phyloP scores from a whole-genome alignment of 2,113 vertebrate species.

The Daubentonia madagascariensis region DNA sequence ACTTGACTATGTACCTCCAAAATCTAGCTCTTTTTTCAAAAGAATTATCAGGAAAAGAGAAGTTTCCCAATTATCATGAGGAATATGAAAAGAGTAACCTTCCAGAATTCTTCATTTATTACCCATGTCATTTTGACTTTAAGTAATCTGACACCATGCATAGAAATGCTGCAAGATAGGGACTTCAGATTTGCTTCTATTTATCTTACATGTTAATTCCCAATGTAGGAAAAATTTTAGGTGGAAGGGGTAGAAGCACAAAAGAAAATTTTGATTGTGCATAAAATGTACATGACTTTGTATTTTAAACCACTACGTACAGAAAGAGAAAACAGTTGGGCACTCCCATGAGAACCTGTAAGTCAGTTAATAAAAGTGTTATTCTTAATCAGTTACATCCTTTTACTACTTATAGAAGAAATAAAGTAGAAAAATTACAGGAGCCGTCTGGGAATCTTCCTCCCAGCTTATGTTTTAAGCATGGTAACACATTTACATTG shows the following conservation, averaged over 20 bases:
- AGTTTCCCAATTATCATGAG: not conserved
- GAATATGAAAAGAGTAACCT: not conserved
- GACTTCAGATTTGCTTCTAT: not conserved
- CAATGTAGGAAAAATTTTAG: not conserved
- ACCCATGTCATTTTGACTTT: not conserved
- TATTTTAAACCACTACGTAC: not conserved
- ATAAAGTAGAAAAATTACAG: not conserved
- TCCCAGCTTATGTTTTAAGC: not conserved
- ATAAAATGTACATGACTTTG: not conserved
- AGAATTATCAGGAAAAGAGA: not conserved
- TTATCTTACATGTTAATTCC: not conserved
- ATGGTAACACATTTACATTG: not conserved
- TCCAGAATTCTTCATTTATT: not conserved
- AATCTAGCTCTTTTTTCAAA: not conserved
- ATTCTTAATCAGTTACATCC: not conserved
- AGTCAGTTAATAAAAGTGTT: not conserved
- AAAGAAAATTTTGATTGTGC: not conserved
- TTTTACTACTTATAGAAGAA: not conserved
- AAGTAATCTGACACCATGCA: not conserved
- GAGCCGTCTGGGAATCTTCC: not conserved
- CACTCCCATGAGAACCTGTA: not conserved
- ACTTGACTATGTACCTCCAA: not conserved
- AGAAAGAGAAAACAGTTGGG: not conserved
- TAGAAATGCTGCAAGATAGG: not conserved
- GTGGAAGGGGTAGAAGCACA: not conserved